Evolutionary conservation across 1,140 invertebrate species (phyloP).

Genomic region (Eueides isabella): DNA sequence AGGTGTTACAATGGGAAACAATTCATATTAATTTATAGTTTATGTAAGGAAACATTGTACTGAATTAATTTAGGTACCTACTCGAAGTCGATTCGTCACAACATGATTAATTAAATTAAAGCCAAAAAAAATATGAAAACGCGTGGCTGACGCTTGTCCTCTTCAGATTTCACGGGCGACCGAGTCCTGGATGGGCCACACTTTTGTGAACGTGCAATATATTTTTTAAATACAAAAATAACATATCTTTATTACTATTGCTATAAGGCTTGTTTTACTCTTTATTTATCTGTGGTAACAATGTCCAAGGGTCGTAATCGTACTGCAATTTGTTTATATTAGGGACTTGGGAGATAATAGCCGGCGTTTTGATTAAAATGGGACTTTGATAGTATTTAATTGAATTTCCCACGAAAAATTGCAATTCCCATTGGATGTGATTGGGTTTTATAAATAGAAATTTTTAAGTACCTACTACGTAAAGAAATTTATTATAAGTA

Average conservation of each 20-base stretch:
- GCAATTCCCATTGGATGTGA: not conserved
- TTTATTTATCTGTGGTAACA: constrained; percentile 31
- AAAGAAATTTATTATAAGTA: not conserved
- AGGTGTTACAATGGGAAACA: not conserved
- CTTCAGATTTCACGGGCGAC: constrained; percentile 58
- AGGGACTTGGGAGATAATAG: constrained; percentile 57
- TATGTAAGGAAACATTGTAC: constrained; percentile 2
- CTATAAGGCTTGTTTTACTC: constrained; percentile 35
- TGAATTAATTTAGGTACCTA: constrained; percentile 40
- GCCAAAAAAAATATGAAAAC: constrained; percentile 61
- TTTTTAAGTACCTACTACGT: not conserved
- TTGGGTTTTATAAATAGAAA: not conserved
- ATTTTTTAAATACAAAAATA: constrained; percentile 26
- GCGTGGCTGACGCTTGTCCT: constrained; percentile 61
- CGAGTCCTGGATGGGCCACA: constrained; percentile 48
- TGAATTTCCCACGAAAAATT: constrained; percentile 45
- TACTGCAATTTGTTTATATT: constrained; percentile 67
- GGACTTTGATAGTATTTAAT: constrained; percentile 36
- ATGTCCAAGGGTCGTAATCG: constrained; percentile 63
- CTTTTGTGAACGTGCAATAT: constrained; percentile 30
- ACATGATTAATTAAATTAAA: constrained; percentile 57
- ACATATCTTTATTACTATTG: constrained; percentile 27
- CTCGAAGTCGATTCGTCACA: constrained; percentile 39
- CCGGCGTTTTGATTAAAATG: constrained; percentile 50
- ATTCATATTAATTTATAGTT: not conserved